Base-by-base conservation (phyloP, 2,888 invertebrate species). In the Tanaodytes sp. region DNA sequence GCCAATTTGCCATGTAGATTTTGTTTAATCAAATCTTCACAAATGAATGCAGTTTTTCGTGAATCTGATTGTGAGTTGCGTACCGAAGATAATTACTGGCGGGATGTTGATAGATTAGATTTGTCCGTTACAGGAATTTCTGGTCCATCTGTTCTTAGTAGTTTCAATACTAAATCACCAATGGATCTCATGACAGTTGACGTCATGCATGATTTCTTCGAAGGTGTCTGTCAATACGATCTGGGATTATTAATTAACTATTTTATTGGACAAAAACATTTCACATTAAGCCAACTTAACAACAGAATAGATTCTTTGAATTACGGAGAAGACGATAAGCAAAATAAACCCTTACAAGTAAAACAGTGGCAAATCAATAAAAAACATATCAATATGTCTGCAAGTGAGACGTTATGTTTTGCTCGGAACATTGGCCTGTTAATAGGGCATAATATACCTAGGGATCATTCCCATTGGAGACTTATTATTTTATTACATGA, bases 131-230 rank as follows among this genome's bases (percentile, higher is more conserved):
- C 43, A 15, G 71, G 71, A 14, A 63, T 72, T 11, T 5, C 19
- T 11, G 57, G 40, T n/a, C n/a, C n/a, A 27, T 27, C 27, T 27
- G 36, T 12, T n/a, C n/a, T 64, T 18, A 16, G 31, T 39, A 20
- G 20, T 23, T 14, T 33, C 58, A 18, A 40, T 20, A 12, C 19
- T 9, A 20, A 33, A 19, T 42, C 48, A 30, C 20, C 57, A n/a
- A 48, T 46, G 14, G 46, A 64, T 18, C 27, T 64, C 11, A 42
- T 67, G n/a, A n/a, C n/a, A n/a, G n/a, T n/a, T n/a, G n/a, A n/a
- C n/a, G n/a, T n/a, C n/a, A n/a, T n/a, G n/a, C 20, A 20, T 12
- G 42, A 42, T 19, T 42, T 42, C 12, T 33, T 12, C 3, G 36
- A 33, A n/a, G 36, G 36, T 6, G n/a, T 33, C 73, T 33, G 36